Evolutionary conservation across 2,113 vertebrate species (phyloP).

Genomic region (Trachemys scripta): DNA sequence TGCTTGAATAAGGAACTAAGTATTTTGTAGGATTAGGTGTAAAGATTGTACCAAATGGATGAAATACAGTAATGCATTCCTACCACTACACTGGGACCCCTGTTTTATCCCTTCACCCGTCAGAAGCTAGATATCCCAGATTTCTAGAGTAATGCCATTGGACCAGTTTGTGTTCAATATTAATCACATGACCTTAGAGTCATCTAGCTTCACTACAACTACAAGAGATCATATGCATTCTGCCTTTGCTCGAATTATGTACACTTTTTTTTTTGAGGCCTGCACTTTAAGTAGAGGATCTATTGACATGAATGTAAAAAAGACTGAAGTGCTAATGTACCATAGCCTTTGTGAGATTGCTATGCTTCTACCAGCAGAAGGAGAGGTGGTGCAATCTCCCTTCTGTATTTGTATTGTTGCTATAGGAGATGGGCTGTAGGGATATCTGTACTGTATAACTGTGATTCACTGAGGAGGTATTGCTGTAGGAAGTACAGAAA

Average conservation of each 20-base stretch:
- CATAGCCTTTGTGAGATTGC: neutral
- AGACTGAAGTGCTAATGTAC: neutral
- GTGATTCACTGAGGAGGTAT: neutral
- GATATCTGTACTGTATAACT: neutral
- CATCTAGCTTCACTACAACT: neutral
- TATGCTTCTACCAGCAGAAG: neutral
- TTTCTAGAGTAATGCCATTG: neutral
- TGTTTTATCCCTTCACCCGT: fast-evolving
- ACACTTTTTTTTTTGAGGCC: neutral
- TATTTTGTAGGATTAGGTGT: neutral
- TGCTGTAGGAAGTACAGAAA: neutral
- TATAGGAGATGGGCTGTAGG: neutral
- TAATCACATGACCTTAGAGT: neutral
- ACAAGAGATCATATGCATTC: fast-evolving
- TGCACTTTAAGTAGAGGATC: neutral
- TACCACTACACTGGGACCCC: neutral
- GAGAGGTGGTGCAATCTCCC: neutral
- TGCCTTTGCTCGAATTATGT: neutral
- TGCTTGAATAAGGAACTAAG: neutral
- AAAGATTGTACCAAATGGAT: neutral
- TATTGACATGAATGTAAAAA: neutral
- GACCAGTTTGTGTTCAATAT: neutral
- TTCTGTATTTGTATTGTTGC: neutral
- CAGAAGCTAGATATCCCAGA: neutral
- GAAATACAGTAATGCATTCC: neutral